phyloP scores from a whole-genome alignment of 30 jellyfish, hydroid and myxozoan species.

The Aurelia coerulea region DNA sequence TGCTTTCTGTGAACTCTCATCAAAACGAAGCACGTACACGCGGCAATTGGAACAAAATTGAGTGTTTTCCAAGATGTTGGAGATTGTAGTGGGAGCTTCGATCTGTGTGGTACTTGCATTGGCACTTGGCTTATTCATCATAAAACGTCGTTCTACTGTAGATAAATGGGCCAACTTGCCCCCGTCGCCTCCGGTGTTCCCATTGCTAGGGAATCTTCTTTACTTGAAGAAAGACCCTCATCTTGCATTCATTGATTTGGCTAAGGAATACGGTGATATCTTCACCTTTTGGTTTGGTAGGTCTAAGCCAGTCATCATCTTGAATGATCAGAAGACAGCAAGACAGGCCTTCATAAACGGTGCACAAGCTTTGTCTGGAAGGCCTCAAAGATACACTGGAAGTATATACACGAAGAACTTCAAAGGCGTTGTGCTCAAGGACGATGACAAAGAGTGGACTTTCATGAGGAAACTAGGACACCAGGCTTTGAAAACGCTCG shows the following conservation, averaged over 20 bases:
- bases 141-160: not conserved
- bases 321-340: slow-evolving; percentile 64
- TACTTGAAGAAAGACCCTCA: slow-evolving; percentile 46
- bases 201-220: slow-evolving; percentile 65
- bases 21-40: no score
- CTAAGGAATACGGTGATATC: slow-evolving; percentile 48
- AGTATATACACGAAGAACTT: slow-evolving; percentile 65
- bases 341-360: slow-evolving; percentile 68
- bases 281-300: slow-evolving; percentile 82
- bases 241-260: slow-evolving; percentile 23
- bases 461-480: slow-evolving; percentile 48
- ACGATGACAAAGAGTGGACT: slow-evolving; percentile 42
- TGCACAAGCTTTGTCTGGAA: slow-evolving; percentile 66
- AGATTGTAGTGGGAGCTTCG: not conserved
- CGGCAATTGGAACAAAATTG: no score
- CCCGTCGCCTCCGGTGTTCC: slow-evolving; percentile 76
- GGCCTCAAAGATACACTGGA: slow-evolving; percentile 69
- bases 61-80: not conserved
- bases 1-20: no score
- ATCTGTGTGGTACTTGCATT: slow-evolving; percentile 3
- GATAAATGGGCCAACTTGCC: slow-evolving; percentile 50
- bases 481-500: slow-evolving; percentile 49
- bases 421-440: slow-evolving; percentile 67
- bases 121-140: slow-evolving; percentile 1
- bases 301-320: slow-evolving; percentile 62